Base-by-base conservation (phyloP, 2,888 invertebrate genomes). In the Tiphia femorata region DNA sequence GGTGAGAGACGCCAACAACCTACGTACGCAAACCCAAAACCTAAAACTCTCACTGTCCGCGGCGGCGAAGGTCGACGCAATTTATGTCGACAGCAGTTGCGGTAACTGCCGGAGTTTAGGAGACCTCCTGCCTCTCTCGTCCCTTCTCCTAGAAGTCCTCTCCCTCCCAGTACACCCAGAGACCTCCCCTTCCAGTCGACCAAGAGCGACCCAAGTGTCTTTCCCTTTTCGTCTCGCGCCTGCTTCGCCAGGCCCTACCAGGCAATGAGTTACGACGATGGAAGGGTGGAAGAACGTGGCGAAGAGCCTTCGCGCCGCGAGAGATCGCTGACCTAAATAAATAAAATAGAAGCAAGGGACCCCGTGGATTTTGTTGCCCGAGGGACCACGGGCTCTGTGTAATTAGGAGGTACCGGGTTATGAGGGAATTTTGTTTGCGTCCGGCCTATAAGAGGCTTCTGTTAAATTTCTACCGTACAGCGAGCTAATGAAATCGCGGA, bases 71-170 rank as follows among this genome's bases (percentile, higher is more conserved):
- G 48, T 42, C 57, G 54, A 2, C 25, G 57, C 43, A 48, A 57
- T 57, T 57, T 57, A 57, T 57, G 57, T 57, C 48, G 57, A 57
- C 57, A 57, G 57, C 57, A 54, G 57, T 57, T 48, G 47, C 54
- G 54, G 57, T 57, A 57, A 57, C 57, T 57, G 57, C 57, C 57
- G 48, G 57, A 57, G 57, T 57, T 57, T 57, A 47, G 57, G 57
- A 33, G 14, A 53, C 54, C 54, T 37, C 53, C 33, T 5, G 33
- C 37, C 57, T 20, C 47, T 35, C 47, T 38, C 49, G 53, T 33
- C 35, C 49, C 20, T 25, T 12, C 12, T 14, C 10, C 33, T n/a
- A 25, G 25, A 23, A 42, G 17, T 17, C 42, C 42, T 23, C 42
- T 25, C 23, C 23, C 37, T 19, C 37, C 37, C 17, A 4, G 37